Evolutionary conservation across 2,888 invertebrate species (phyloP).

Genomic region (Neoaliturus tenellus): DNA sequence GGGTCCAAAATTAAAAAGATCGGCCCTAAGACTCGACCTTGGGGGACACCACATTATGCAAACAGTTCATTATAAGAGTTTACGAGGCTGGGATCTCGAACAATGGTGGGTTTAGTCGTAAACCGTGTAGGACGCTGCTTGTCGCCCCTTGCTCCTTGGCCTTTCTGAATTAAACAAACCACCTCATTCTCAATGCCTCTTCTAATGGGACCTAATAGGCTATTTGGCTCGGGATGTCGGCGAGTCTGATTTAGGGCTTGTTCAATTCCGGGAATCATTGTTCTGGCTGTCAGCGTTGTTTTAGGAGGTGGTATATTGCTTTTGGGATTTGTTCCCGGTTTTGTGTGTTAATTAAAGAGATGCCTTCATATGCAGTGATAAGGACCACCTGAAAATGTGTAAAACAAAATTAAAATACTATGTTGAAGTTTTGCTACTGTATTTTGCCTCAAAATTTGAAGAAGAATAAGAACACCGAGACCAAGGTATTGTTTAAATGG

Average conservation of each 20-base stretch:
- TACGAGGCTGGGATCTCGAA: conserved; percentile 19
- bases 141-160: conserved; percentile 30
- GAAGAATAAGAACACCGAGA: no score
- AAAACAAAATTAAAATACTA: no score
- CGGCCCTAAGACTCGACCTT: background rate
- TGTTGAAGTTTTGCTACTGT: no score
- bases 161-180: conserved; percentile 29
- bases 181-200: conserved; percentile 1
- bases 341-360: no score
- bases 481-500: no score
- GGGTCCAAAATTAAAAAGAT: conserved; percentile 11
- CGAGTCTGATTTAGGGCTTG: background rate
- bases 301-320: background rate
- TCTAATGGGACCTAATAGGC: conserved; percentile 23
- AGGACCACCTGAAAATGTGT: no score
- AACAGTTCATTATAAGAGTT: conserved; percentile 21
- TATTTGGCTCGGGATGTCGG: conserved; percentile 11
- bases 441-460: no score
- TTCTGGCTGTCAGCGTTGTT: background rate
- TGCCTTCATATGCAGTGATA: no score
- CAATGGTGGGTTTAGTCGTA: conserved; percentile 36
- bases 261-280: background rate
- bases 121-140: conserved; percentile 13
- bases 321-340: background rate
- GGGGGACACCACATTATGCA: background rate